phyloP scores from a whole-genome alignment of 92 coral and sea anemone genomes.

The Umimayanthus kanabou region DNA sequence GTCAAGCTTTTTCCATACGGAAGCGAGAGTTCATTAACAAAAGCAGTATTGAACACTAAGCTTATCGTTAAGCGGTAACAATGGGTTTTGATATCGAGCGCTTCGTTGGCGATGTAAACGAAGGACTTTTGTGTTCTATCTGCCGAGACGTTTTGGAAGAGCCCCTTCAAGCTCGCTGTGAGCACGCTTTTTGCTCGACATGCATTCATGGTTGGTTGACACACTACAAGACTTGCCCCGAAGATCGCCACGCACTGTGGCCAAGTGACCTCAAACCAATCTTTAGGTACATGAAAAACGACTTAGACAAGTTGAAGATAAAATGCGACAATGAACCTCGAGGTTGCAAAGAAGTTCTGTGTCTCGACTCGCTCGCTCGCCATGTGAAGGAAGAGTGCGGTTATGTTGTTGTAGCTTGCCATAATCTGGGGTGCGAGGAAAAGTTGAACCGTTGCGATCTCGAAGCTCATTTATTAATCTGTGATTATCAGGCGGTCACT shows the following conservation, averaged over 20 bases:
- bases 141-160: slow-evolving; percentile 91
- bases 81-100: slow-evolving; percentile 94
- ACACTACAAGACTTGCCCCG: slow-evolving; percentile 88
- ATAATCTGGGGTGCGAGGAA: slow-evolving; percentile 77
- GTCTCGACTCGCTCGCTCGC: slow-evolving; percentile 67
- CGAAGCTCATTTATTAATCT: slow-evolving; percentile 64
- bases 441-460: slow-evolving; percentile 71
- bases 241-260: slow-evolving; percentile 83
- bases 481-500: slow-evolving; percentile 74
- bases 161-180: slow-evolving; percentile 84
- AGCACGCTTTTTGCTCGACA: slow-evolving; percentile 84
- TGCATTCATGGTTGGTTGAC: slow-evolving; percentile 84
- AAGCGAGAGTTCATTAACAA: not conserved
- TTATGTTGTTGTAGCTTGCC: slow-evolving; percentile 67
- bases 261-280: slow-evolving; percentile 87
- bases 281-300: slow-evolving; percentile 88
- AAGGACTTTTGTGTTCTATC: slow-evolving; percentile 83
- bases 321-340: slow-evolving; percentile 79
- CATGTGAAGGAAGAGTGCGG: slow-evolving; percentile 89
- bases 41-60: not conserved
- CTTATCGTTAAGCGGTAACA: not conserved
- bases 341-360: slow-evolving; percentile 76
- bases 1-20: not conserved
- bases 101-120: slow-evolving; percentile 76
- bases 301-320: slow-evolving; percentile 71